phyloP scores from a whole-genome alignment of 2,797 vertebrate species.

The Urocyon cinereoargenteus region DNA sequence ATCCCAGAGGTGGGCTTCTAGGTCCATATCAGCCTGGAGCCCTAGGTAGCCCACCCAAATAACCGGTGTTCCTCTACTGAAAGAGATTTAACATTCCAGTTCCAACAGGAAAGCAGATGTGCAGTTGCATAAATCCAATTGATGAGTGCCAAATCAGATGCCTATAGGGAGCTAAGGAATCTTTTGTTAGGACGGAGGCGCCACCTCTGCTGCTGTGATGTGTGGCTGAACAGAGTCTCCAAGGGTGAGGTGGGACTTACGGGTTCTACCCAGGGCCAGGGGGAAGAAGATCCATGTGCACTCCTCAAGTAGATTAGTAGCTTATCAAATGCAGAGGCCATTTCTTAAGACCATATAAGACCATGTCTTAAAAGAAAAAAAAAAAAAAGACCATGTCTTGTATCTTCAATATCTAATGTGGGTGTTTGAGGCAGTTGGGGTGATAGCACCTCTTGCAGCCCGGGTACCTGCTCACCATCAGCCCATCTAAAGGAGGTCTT shows the following conservation, averaged over 20 bases:
- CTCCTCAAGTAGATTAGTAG: background rate
- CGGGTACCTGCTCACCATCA: background rate
- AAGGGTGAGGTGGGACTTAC: background rate
- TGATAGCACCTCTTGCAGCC: background rate
- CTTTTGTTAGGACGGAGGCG: background rate
- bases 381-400: background rate
- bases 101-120: accelerated
- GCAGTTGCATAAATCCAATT: accelerated
- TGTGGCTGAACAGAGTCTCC: accelerated
- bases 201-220: background rate
- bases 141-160: accelerated
- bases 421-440: background rate
- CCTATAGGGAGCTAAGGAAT: accelerated
- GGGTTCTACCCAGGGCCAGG: background rate
- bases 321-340: background rate
- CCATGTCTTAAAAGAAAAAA: too few species aligned
- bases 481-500: background rate
- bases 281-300: background rate
- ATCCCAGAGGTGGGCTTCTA: background rate
- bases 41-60: background rate
- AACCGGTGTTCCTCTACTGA: background rate
- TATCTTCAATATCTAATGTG: background rate
- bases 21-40: too few species aligned
- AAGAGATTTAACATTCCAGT: background rate
- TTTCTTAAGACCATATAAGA: too few species aligned